Percentiles rank a stretch among this genome's conserved stretches.
phyloP scores from a whole-genome alignment of 2,797 vertebrate genomes.

The Xiphophorus birchmanni region DNA sequence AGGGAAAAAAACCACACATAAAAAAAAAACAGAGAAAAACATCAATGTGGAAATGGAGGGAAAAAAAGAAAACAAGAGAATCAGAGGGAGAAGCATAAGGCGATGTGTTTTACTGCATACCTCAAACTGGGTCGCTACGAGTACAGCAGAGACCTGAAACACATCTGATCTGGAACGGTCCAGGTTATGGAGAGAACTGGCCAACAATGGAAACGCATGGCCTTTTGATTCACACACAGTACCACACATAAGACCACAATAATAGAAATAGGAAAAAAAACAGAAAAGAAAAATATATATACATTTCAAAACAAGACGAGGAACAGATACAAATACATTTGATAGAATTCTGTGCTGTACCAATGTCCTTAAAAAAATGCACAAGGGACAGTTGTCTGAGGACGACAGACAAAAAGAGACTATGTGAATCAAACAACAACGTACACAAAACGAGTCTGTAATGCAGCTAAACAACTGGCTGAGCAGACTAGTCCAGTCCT shows the following conservation, averaged over 20 bases:
- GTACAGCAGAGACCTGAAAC: slow-evolving; percentile 82
- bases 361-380: not conserved
- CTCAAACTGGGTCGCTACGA: slow-evolving; percentile 75
- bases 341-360: not conserved
- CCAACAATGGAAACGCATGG: slow-evolving; percentile 54
- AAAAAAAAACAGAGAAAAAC: slow-evolving; percentile 33
- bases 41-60: slow-evolving; percentile 23
- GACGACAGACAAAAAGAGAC: slow-evolving; percentile 48
- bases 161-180: slow-evolving; percentile 74
- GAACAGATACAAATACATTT: not conserved
- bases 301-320: not conserved
- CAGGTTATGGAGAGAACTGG: slow-evolving; percentile 45
- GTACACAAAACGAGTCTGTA: slow-evolving; percentile 58
- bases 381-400: not conserved
- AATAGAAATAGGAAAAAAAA: not conserved
- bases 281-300: not conserved
- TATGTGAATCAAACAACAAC: slow-evolving; percentile 45
- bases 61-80: slow-evolving; percentile 20
- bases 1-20: slow-evolving; percentile 18
- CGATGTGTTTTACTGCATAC: slow-evolving; percentile 75
- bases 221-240: slow-evolving; percentile 43
- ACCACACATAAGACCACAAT: slow-evolving; percentile 27
- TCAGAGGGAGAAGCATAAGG: slow-evolving; percentile 49
- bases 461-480: slow-evolving; percentile 67
- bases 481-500: slow-evolving; percentile 74